These are phyloP conservation scores for Hipparchia semele DNA, from an alignment of 2,888 invertebrate species.

Conservation along the genomic window DNA sequence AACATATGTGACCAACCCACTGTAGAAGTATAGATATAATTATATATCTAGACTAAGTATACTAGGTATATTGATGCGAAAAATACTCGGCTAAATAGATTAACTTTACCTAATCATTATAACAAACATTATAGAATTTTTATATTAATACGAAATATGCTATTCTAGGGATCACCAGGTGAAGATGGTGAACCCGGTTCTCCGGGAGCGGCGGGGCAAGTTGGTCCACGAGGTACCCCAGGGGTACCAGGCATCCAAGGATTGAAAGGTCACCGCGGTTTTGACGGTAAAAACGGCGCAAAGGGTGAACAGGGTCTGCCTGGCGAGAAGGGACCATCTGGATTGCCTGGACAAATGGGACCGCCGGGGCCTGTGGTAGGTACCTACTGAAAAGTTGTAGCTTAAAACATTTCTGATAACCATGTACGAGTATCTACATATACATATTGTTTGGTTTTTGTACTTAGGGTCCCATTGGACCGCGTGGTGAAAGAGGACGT, in stretches of 20 bases:
- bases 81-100: no score
- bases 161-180: slow-evolving; percentile 86
- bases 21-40: no score
- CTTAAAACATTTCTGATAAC: background rate
- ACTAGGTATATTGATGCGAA: no score
- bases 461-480: slow-evolving; percentile 88
- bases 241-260: slow-evolving; percentile 92
- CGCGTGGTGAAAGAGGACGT: slow-evolving; percentile 92
- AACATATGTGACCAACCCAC: no score
- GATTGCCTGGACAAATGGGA: slow-evolving; percentile 87
- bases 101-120: no score
- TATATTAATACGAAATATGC: background rate
- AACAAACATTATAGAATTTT: no score
- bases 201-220: slow-evolving; percentile 87
- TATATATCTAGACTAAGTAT: no score
- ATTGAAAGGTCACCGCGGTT: slow-evolving; percentile 92
- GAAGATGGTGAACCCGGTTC: slow-evolving; percentile 92
- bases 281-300: slow-evolving; percentile 89
- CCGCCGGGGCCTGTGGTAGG: slow-evolving; percentile 86
- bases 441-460: slow-evolving; percentile 4
- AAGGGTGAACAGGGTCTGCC: slow-evolving; percentile 90
- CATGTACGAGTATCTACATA: no score
- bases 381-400: background rate
- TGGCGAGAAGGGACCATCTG: slow-evolving; percentile 90
- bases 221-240: slow-evolving; percentile 88